Percentiles rank a stretch among this genome's conserved stretches.
Evolutionary conservation across 2,113 vertebrate genomes (phyloP).

Genomic region (Melanotaenia duboulayi): DNA sequence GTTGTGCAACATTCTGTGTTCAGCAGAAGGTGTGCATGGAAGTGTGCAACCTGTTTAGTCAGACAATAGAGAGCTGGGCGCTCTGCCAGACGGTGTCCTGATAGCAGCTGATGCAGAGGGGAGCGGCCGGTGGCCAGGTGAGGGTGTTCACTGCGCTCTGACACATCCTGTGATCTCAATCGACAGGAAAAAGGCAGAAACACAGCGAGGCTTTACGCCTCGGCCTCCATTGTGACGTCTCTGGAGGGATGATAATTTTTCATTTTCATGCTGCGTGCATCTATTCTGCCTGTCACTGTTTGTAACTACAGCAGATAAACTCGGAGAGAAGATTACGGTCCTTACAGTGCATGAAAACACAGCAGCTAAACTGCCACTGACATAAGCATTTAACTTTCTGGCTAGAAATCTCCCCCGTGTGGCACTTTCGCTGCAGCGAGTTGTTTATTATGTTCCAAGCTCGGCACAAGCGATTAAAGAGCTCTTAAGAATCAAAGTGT

Average conservation of each 20-base stretch:
- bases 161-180: conserved; percentile 73
- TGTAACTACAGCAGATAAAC: conserved; percentile 86
- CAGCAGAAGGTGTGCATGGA: conserved; percentile 42
- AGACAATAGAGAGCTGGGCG: conserved; percentile 49
- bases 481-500: conserved; percentile 99
- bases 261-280: conserved; percentile 73
- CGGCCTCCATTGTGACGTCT: conserved; percentile 72
- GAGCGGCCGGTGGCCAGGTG: conserved; percentile 56
- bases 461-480: conserved; percentile 98
- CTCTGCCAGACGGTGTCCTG: conserved; percentile 36
- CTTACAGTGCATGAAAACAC: conserved; percentile 93
- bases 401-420: conserved; percentile 96
- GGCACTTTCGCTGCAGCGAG: conserved; percentile 94
- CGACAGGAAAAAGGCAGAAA: conserved; percentile 56
- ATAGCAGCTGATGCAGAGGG: conserved; percentile 49
- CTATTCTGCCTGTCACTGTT: conserved; percentile 85
- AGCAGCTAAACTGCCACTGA: conserved; percentile 92
- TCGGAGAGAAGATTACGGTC: conserved; percentile 89
- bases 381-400: conserved; percentile 96
- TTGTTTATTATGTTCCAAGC: conserved; percentile 99
- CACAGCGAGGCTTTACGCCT: conserved; percentile 1
- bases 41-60: conserved; percentile 63
- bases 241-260: conserved; percentile 74
- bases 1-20: conserved; percentile 46
- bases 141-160: conserved; percentile 58